Conservation (phyloP, 2,888 invertebrate species). For the Steinernema scapterisci region DNA sequence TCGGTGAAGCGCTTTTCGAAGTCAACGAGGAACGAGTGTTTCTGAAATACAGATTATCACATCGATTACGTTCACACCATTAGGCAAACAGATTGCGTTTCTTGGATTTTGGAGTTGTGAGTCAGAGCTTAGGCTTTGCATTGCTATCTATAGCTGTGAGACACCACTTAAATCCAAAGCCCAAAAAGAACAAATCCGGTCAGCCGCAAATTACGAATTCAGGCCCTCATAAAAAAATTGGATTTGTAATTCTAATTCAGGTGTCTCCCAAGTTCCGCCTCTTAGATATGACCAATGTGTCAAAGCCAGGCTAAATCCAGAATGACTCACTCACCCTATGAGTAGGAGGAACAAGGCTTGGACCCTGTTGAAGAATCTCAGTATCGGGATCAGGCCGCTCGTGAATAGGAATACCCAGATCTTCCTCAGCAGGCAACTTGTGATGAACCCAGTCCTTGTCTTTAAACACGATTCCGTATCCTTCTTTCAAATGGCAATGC, state of each 20-base stretch:
- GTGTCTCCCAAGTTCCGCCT: too few relatives aligned
- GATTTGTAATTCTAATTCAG: too few relatives aligned
- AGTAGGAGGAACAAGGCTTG: background rate
- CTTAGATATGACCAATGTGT: too few relatives aligned
- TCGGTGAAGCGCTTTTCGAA: slow-evolving; percentile 21
- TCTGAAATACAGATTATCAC: background rate
- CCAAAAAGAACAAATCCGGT: too few relatives aligned
- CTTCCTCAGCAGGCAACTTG: background rate
- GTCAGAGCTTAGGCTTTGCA: too few relatives aligned
- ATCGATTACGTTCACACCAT: too few relatives aligned
- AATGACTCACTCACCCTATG: background rate
- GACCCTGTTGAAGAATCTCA: slow-evolving; percentile 1
- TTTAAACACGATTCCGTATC: background rate
- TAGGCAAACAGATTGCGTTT: too few relatives aligned
- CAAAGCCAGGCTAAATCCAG: background rate
- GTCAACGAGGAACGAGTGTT: slow-evolving; percentile 11
- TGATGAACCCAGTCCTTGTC: slow-evolving; percentile 11
- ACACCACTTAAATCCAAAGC: too few relatives aligned
- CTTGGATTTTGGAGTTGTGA: too few relatives aligned
- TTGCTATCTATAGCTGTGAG: too few relatives aligned
- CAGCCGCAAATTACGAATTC: too few relatives aligned
- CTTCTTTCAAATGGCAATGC: background rate
- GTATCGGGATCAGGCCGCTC: slow-evolving; percentile 12
- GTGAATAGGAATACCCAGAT: slow-evolving; percentile 3
- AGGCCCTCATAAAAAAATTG: too few relatives aligned